phyloP scores from a whole-genome alignment of 2,888 invertebrate species.

The Netelia virgata region DNA sequence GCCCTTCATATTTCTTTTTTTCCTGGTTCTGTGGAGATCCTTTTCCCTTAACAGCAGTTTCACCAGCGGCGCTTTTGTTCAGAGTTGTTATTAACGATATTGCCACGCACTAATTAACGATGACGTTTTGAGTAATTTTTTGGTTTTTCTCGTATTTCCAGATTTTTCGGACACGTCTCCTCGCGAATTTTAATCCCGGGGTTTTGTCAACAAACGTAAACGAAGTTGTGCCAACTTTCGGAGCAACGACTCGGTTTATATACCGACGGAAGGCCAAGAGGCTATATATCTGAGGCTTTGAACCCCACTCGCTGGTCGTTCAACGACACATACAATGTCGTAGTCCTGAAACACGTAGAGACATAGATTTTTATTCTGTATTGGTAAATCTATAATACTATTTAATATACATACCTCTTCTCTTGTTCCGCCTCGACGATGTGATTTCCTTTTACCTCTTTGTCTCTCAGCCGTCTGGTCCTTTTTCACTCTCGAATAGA shows the following conservation, averaged over 20 bases:
- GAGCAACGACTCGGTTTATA: slow-evolving; percentile 64
- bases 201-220: slow-evolving; percentile 29
- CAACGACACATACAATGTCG: slow-evolving; percentile 16
- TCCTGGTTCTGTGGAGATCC: background rate
- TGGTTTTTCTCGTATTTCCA: background rate
- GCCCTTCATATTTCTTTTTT: slow-evolving; percentile 54
- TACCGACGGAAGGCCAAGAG: slow-evolving; percentile 50
- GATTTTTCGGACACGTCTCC: background rate
- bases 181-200: background rate
- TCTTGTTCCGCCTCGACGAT: slow-evolving; percentile 41
- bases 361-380: slow-evolving; percentile 7
- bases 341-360: background rate
- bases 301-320: slow-evolving; percentile 56
- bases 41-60: background rate
- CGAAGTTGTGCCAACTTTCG: slow-evolving; percentile 57
- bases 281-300: slow-evolving; percentile 36
- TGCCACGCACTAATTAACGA: background rate
- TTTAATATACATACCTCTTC: background rate
- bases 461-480: background rate
- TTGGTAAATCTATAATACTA: background rate
- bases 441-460: slow-evolving; percentile 2
- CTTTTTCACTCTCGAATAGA: background rate
- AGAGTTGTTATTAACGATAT: background rate
- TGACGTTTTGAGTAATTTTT: background rate
- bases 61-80: background rate